Base-by-base conservation (phyloP, 1,140 invertebrate species). In the Cydia pomonella region DNA sequence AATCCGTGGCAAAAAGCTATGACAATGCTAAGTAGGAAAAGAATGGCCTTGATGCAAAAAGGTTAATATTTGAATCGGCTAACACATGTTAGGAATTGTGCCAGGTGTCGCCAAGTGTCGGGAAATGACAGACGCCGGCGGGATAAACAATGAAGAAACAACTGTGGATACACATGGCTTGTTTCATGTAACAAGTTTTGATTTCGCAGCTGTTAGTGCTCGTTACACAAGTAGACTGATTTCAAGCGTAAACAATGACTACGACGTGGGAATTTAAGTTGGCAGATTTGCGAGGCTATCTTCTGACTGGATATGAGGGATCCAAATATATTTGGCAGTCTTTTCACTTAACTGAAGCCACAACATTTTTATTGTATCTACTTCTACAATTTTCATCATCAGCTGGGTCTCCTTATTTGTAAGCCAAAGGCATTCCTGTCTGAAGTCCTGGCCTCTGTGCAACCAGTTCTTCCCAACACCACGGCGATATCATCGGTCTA, bases 121-220 rank as follows among this genome's bases (percentile, higher is more conserved):
- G 64, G 64, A 18, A 59, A 23, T 59, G 53, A 69, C 64, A 69
- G 16, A 69, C 27, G 27, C 29, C 27, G 9, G 3, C 2, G 25
- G 5, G 29, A 69, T 69, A 69, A 69, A 69, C 64, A 69, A 69
- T 18, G n/a, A 69, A 29, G 29, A 21, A 29, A 66, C 29, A 33
- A 69, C 29, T 66, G 23, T n/a, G 27, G 64, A 10, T 18, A 69
- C 29, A 69, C 33, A 38, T 66, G 63, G 25, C 25, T 18, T 66
- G 63, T 66, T 29, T 29, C 23, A n/a, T 18, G 29, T 69, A 18
- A 69, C 29, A 38, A 69, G 29, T 33, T 18, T 69, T 21, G 27
- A 33, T 69, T 69, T 69, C 10, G 64, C 64, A 69, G 16, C 64
- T 69, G 64, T 69, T 38, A 69, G 29, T 33, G 18, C 50, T 53